phyloP scores from a whole-genome alignment of 2,797 vertebrate genomes.

The Fistularia tabacaria region DNA sequence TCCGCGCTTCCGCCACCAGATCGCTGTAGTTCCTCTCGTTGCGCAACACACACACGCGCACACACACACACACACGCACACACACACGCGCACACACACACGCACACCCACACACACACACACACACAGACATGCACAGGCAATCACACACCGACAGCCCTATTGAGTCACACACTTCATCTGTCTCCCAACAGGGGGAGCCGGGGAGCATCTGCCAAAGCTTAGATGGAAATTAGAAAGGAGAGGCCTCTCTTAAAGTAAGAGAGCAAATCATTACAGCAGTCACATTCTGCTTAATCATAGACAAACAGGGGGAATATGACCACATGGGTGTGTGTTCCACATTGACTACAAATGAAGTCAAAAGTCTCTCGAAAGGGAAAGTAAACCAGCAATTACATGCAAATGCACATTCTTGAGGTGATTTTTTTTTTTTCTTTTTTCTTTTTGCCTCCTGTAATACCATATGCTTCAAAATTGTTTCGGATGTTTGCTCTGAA shows the following conservation, averaged over 20 bases:
- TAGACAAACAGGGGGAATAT: constrained; percentile 42
- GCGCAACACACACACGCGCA: constrained; percentile 29
- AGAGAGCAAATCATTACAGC: constrained; percentile 38
- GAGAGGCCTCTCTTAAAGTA: constrained; percentile 29
- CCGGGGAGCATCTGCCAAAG: constrained; percentile 65
- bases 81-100: constrained; percentile 13
- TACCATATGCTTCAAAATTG: constrained; percentile 19
- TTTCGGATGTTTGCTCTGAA: constrained; percentile 35
- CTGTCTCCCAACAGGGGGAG: constrained; percentile 79
- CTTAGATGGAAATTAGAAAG: constrained; percentile 25
- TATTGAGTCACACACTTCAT: constrained; percentile 74
- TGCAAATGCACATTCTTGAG: constrained; percentile 67
- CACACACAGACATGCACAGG: constrained; percentile 16
- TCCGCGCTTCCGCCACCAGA: constrained; percentile 63
- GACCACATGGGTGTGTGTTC: constrained; percentile 52
- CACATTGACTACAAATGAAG: constrained; percentile 47
- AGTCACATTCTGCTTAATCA: constrained; percentile 45
- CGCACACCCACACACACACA: constrained; percentile 11
- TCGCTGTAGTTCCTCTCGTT: constrained; percentile 52
- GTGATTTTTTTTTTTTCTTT: constrained; percentile 15
- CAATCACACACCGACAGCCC: constrained; percentile 28
- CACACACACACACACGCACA: constrained; percentile 15
- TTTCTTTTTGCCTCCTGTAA: constrained; percentile 32
- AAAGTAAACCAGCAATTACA: constrained; percentile 54
- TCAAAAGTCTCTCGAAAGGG: constrained; percentile 29